Base-by-base conservation (phyloP, 2,888 invertebrate species). In the Oscheius myriophilus region DNA sequence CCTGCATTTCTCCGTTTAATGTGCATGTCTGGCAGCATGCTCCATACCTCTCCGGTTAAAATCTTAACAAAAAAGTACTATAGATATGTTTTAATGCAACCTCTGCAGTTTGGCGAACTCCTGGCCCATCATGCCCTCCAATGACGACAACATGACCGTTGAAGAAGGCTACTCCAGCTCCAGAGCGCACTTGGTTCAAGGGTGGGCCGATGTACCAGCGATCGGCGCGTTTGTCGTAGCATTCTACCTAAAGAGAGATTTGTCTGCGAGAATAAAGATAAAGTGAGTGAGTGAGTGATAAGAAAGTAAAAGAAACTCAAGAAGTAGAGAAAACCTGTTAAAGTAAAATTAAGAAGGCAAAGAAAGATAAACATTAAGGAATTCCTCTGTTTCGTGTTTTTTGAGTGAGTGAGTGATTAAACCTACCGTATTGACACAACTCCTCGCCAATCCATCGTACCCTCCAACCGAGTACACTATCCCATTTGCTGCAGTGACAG, bases 401-500 rank as follows among this genome's bases (percentile, higher is more conserved):
- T n/a, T n/a, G 33, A 33, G 33, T 6, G 33, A 33, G 33, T 6
- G 33, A 18, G 49, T 6, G 21, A 16, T 6, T 43, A 16, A 16
- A 59, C 59, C 4, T 18, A 73, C 73, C 67, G 73, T 67, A 33
- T 71, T 71, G 46, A 71, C 33, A 46, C 73, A 74, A 18, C 71
- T 71, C 53, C 68, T 71, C 3, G 67, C 63, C 3, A 61, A 62
- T 0, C 97, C 97, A 89, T 97, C 97, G 88, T 97, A 96, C 0
- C 90, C 90, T 18, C 97, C 96, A 6, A 98, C 96, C 1, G 97
- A 97, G 89, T 97, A 98, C 42, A 98, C 89, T 68, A 96, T 90
- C 88, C 96, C 96, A 88, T 95, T 95, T 54, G 97, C 90, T 26
- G 97, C 97, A 49, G 96, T 96, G 25, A 98, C 97, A 42, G 97